A percentile compares a stretch with the other conserved stretches of the same genome.
phyloP scores from a whole-genome alignment of 2,113 vertebrate species.

The Regulus satrapa region DNA sequence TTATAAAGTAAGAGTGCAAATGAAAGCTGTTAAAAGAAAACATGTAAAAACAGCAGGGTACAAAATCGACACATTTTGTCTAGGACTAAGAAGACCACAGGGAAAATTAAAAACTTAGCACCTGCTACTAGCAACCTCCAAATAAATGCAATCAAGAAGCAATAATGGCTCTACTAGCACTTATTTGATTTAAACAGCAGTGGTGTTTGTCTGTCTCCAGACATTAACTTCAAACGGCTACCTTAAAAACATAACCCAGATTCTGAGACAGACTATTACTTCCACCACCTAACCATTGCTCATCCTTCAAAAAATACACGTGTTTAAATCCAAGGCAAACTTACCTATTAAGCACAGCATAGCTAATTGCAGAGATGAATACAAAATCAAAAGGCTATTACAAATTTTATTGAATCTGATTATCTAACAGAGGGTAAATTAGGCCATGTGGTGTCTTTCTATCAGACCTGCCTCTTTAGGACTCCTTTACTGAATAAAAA shows the following conservation, averaged over 20 bases:
- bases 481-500: not conserved
- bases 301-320: not conserved
- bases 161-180: not conserved
- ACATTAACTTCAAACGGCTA: not conserved
- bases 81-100: not conserved
- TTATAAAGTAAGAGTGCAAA: conserved; percentile 25
- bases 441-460: not conserved
- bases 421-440: not conserved
- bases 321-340: accelerated
- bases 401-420: not conserved
- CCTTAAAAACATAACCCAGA: not conserved
- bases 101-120: conserved; percentile 63
- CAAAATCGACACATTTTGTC: not conserved
- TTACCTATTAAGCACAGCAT: not conserved
- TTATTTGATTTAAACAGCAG: not conserved
- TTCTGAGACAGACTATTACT: not conserved
- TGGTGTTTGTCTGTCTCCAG: not conserved
- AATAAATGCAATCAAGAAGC: not conserved
- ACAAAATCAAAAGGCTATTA: not conserved
- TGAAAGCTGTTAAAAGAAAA: conserved; percentile 14
- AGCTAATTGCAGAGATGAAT: not conserved
- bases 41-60: not conserved
- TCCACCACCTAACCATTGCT: not conserved
- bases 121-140: conserved; percentile 48
- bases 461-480: not conserved